Base-by-base conservation (phyloP, 2,888 invertebrate species). In the Lasioglossum marginatum region DNA sequence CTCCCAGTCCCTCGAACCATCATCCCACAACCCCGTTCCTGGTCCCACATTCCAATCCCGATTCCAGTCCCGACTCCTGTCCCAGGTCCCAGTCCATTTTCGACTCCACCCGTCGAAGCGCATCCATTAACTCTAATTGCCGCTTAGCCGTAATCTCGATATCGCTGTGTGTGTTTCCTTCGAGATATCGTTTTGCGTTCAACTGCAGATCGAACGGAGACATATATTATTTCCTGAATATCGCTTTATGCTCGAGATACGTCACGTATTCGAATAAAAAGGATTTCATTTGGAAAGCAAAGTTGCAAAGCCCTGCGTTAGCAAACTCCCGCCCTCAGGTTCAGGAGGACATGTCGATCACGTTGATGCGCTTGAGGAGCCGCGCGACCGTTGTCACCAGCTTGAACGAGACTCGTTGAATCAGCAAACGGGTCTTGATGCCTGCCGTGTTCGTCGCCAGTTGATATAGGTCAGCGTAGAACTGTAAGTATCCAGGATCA, bases 401-500 rank as follows among this genome's bases (percentile, higher is more conserved):
- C 31, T 96, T 96, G 89, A 96, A 96, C 37, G 97, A 96, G 87
- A 96, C 95, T 66, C 95, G 95, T 93, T 96, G 96, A 0, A 97
- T 96, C 0, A 96, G 94, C 23, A 96, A 94, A 23, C 96, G 96
- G 8, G 96, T 96, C 90, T 96, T 96, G 79, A 97, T 96, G 0
- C 96, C 96, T 0, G 96, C 96, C 82, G 97, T 97, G 0, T 96
- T 96, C 94, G 96, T 96, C 85, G 97, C 97, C 79, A 98, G 93
- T 34, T 97, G 97, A 94, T 97, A 97, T 1, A 98, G 95, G 93
- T 98, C 98, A 0, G 97, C 97, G 91, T 96, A 97, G 94, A 97
- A 98, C 97, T 97, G 95, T 73, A 31, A 68, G 12, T 19, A 23
- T 2, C 2, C 27, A 5, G 31, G 63, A 16, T 16, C 31, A 31